Evolutionary conservation across 1,140 invertebrate genomes (phyloP), one percentile per base, ranked within the genome.

Genomic region (Drosophila suzukii): DNA sequence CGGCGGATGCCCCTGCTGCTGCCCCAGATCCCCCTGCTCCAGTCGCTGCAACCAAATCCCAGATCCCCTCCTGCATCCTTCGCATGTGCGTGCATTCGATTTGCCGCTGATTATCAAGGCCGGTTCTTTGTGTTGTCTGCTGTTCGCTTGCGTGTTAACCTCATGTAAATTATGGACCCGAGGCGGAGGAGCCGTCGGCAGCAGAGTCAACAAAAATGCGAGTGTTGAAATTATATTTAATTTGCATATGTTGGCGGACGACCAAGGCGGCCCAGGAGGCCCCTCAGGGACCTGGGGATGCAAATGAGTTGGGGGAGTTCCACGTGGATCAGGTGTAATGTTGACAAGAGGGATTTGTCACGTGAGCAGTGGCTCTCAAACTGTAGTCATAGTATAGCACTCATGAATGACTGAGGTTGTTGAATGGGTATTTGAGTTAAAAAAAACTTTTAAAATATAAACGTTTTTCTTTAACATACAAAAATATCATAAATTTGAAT

Each of bases 151-250:
- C 84, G 84, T 89, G 84, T 84, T 84, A 89, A 89, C 77, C 81
- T 81, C 80, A 89, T 89, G 84, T 89, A 89, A 89, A 89, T 89
- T 89, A 89, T 89, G 77, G 74, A 57, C 76, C 34, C 54, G 62
- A 55, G 55, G 74, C 79, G 55, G 55, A 73, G 68, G 41, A 73
- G 67, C 39, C 66, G 46, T 44, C 63, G 56, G 59, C 56, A 63
- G 58, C 57, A 44, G 60, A 81, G 75, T 66, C 73, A 78, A 86
- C 77, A 77, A 78, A 75, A 89, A 74, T 76, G 72, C 79, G 83
- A 89, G 84, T 89, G 84, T 89, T 89, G 85, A 89, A 89, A 89
- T 89, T 89, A 81, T 84, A 89, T 89, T 84, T 81, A 84, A 89
- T 84, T 89, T 89, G 84, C 84, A 84, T 89, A 72, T 79, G 72